Percentiles rank a stretch among this genome's conserved stretches.
Conservation (phyloP, 2,797 vertebrate genomes). For the Aselliscus stoliczkanus region DNA sequence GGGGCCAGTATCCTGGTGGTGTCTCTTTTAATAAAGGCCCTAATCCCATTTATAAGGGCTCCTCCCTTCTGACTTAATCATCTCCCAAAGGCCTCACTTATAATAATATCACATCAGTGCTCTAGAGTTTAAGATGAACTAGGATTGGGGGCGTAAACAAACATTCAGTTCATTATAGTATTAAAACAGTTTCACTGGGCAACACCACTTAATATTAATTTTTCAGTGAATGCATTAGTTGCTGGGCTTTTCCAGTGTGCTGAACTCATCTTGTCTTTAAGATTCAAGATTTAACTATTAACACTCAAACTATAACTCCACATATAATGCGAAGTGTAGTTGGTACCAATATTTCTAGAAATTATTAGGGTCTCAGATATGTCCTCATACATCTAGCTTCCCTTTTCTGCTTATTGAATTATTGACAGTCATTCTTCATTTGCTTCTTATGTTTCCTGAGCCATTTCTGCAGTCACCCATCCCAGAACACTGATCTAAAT, state of each 20-base stretch:
- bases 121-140: neutral
- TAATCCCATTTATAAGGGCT: neutral
- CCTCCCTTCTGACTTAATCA: neutral
- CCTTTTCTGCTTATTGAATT: neutral
- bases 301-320: neutral
- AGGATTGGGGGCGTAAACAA: neutral
- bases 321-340: neutral
- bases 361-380: neutral
- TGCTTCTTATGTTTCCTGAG: neutral
- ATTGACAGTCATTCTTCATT: neutral
- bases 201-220: neutral
- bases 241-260: neutral
- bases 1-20: neutral
- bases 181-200: neutral
- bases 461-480: neutral
- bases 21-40: neutral
- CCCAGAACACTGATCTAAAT: neutral
- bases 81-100: neutral
- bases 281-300: neutral
- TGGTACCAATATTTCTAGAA: neutral
- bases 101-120: neutral
- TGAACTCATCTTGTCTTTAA: neutral
- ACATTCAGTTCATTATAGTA: neutral
- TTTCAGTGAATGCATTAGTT: neutral
- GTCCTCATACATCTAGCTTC: neutral